Base-by-base conservation (phyloP, 1,140 invertebrate species). In the Mactra quadrangularis region DNA sequence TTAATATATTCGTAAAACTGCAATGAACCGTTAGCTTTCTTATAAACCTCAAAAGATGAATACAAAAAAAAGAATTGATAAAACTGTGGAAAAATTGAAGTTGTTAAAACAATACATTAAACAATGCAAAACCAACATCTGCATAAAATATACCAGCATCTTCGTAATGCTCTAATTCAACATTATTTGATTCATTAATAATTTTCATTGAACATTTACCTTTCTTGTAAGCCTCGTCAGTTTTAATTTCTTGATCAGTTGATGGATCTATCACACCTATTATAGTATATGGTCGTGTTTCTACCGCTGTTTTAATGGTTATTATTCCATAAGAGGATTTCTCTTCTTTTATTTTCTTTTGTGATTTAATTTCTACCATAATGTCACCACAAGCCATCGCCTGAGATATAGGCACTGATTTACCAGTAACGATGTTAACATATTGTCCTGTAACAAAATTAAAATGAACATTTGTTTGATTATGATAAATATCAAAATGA, bases 371-470 rank as follows among this genome's bases (percentile, higher is more conserved):
- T 62, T 91, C 89, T 35, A 94, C 91, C 55, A 92, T 86, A 25
- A 95, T 90, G 27, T 93, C 87, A 19, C 93, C 94, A 53, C 91
- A 87, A 75, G 90, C 93, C 87, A 95, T 93, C 25, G 95, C 95
- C 62, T 95, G 93, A 17, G 91, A 88, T 31, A 95, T 88, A 0
- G 94, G 85, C 27, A 94, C 89, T 31, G 75, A 84, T 50, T 86
- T 81, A 11, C 87, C 87, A 0, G 89, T 90, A 19, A 68, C 55
- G 0, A 83, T 84, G 70, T 91, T 86, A 27, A 88, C 59, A 72
- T 87, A 91, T 29, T 59, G 68, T 50, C 66, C 77, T 81, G 64
- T 50, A 7, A 45, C 35, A 72, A 31, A 84, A 74, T 15, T 77
- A 81, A 19, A 47, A n/a, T 11, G 86, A 81, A 57, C 83, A 85